phyloP scores from a whole-genome alignment of 2,888 invertebrate species.

The Epistrophella euchroma region DNA sequence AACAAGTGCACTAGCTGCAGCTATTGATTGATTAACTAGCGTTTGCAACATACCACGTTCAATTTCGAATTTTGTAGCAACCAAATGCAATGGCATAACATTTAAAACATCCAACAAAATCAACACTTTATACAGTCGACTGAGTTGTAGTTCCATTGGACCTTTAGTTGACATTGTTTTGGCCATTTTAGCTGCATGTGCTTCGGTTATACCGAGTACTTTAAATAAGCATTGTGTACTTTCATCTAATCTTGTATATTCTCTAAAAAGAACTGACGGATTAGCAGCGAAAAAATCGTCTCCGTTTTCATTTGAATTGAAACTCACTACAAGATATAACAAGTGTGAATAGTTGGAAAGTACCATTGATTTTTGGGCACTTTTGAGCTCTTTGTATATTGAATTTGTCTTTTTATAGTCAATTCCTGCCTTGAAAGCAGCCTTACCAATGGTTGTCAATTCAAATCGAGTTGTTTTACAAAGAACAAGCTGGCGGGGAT shows the following conservation, averaged over 20 bases:
- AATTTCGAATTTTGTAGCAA: conserved; percentile 89
- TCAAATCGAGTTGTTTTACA: conserved; percentile 84
- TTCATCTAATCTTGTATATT: conserved; percentile 87
- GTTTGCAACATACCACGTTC: conserved; percentile 93
- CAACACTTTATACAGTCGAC: conserved; percentile 93
- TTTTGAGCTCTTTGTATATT: conserved; percentile 90
- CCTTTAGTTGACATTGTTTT: conserved; percentile 88
- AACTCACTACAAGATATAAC: conserved; percentile 89
- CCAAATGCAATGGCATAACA: conserved; percentile 87
- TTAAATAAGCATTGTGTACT: conserved; percentile 89
- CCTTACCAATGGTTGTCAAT: conserved; percentile 89
- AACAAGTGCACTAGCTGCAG: conserved; percentile 90
- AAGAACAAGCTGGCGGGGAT: conserved; percentile 79
- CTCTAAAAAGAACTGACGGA: conserved; percentile 80
- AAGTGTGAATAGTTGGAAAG: conserved; percentile 93
- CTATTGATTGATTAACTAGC: conserved; percentile 88
- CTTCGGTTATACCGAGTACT: conserved; percentile 91
- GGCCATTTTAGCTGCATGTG: conserved; percentile 88
- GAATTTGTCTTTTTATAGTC: conserved; percentile 89
- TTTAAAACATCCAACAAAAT: conserved; percentile 93
- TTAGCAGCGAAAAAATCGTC: conserved; percentile 88
- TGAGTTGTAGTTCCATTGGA: conserved; percentile 83
- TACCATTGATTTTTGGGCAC: conserved; percentile 90
- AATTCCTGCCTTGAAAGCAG: conserved; percentile 94
- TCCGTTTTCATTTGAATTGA: conserved; percentile 83